These are phyloP conservation scores for Somateria mollissima DNA, from an alignment of 2,797 vertebrate species.

Conservation along the genomic window DNA sequence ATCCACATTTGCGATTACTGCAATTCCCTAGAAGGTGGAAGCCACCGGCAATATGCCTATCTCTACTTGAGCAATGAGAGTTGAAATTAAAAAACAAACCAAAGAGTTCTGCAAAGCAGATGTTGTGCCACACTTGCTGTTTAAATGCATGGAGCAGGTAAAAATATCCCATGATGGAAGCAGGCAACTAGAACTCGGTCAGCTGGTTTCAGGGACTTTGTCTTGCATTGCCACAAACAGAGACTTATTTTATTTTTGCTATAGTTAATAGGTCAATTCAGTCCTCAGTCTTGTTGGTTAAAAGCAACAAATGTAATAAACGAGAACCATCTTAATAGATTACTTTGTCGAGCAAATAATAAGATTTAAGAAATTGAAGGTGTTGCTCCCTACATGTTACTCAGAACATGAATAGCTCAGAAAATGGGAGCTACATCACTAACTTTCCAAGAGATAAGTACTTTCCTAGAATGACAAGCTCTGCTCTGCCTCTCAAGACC, in stretches of 20 bases:
- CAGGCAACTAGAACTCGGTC: slow-evolving; percentile 25
- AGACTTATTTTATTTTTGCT: background rate
- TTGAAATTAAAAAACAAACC: slow-evolving; percentile 39
- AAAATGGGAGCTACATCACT: background rate
- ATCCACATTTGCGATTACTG: slow-evolving; percentile 58
- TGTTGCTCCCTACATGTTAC: background rate
- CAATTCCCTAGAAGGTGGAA: slow-evolving; percentile 55
- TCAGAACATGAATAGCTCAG: slow-evolving; percentile 3
- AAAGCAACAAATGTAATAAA: slow-evolving; percentile 20
- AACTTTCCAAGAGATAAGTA: slow-evolving; percentile 17
- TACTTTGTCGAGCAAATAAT: background rate
- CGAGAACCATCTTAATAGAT: background rate
- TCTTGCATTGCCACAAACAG: slow-evolving; percentile 2
- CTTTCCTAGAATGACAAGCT: background rate
- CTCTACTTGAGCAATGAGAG: slow-evolving; percentile 54
- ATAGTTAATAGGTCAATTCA: background rate
- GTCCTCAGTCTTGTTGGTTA: background rate
- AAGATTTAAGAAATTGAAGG: background rate
- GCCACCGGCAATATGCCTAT: background rate
- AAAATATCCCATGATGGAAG: slow-evolving; percentile 51
- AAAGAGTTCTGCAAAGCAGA: slow-evolving; percentile 55
- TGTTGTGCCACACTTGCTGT: slow-evolving; percentile 48
- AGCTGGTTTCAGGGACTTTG: slow-evolving; percentile 19
- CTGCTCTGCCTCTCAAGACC: background rate
- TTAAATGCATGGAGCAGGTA: slow-evolving; percentile 53